phyloP scores from a whole-genome alignment of 2,888 invertebrate species.

The Serripes groenlandicus region DNA sequence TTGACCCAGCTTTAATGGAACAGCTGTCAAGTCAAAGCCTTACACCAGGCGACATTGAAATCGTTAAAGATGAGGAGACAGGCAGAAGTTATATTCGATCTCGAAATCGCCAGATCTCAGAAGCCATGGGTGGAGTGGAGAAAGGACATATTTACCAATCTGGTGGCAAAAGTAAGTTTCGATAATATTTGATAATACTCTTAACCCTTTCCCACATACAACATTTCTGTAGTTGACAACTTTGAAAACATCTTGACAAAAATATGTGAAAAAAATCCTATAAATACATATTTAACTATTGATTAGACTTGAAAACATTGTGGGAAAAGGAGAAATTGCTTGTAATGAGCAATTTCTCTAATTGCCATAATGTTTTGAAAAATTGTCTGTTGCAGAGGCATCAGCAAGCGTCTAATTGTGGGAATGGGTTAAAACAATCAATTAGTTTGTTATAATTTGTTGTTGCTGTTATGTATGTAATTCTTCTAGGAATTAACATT shows the following conservation, averaged over 20 bases:
- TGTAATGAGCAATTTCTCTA: not conserved
- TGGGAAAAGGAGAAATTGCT: not conserved
- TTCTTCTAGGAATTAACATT: too few species aligned
- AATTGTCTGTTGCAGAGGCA: too few species aligned
- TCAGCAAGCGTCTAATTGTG: too few species aligned
- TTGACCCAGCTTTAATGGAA: constrained; percentile 80
- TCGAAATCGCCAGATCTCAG: constrained; percentile 65
- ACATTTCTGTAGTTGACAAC: too few species aligned
- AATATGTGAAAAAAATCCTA: too few species aligned
- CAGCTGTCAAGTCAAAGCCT: constrained; percentile 77
- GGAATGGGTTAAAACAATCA: too few species aligned
- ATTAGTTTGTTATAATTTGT: too few species aligned
- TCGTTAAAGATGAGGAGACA: constrained; percentile 76
- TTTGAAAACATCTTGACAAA: too few species aligned
- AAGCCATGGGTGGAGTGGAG: constrained; percentile 77
- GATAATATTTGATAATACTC: too few species aligned
- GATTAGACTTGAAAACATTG: not conserved
- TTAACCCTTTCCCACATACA: too few species aligned
- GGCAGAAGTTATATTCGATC: constrained; percentile 76
- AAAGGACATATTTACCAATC: constrained; percentile 77
- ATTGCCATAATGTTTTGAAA: not conserved
- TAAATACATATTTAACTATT: too few species aligned
- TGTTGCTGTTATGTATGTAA: too few species aligned
- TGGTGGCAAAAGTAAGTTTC: constrained; percentile 68
- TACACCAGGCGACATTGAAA: constrained; percentile 81